These are phyloP conservation scores for Pelodytes ibericus DNA, from an alignment of 2,797 vertebrate genomes.

Conservation along the genomic window DNA sequence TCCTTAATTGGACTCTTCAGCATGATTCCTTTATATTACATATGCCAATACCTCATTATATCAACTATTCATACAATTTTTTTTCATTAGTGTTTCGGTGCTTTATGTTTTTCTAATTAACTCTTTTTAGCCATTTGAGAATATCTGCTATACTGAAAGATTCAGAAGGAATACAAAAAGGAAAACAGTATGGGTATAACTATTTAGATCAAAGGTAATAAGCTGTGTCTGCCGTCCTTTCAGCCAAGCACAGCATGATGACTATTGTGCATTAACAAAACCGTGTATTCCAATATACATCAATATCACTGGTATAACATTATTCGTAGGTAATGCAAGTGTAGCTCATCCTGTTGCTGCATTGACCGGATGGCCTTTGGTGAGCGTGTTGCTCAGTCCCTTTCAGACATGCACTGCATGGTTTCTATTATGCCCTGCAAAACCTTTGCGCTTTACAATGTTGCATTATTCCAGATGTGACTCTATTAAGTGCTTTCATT, in stretches of 20 bases:
- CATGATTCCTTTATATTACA: no score
- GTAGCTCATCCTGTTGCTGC: not conserved
- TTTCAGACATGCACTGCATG: slow-evolving; percentile 34
- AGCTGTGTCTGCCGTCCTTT: slow-evolving; percentile 32
- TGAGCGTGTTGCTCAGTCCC: slow-evolving; percentile 5
- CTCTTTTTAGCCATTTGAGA: slow-evolving; percentile 20
- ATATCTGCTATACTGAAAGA: slow-evolving; percentile 30
- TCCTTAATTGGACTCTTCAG: no score
- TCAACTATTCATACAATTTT: slow-evolving; percentile 3
- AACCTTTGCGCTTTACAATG: slow-evolving; percentile 13
- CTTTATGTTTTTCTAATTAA: slow-evolving; percentile 41
- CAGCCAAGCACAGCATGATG: slow-evolving; percentile 22
- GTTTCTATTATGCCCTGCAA: slow-evolving; percentile 20
- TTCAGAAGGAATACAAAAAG: slow-evolving; percentile 32
- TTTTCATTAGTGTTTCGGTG: slow-evolving; percentile 12
- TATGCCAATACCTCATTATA: no score
- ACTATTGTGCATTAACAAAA: slow-evolving; percentile 49
- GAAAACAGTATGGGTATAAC: slow-evolving; percentile 45
- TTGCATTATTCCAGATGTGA: not conserved
- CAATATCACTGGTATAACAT: slow-evolving; percentile 41
- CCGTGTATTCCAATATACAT: slow-evolving; percentile 31
- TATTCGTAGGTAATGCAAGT: slow-evolving; percentile 37
- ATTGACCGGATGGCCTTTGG: slow-evolving; percentile 3
- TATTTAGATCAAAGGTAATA: slow-evolving; percentile 52
- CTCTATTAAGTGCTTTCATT: slow-evolving; percentile 7